phyloP scores from a whole-genome alignment of 2,797 vertebrate genomes.

The Pelodytes ibericus region DNA sequence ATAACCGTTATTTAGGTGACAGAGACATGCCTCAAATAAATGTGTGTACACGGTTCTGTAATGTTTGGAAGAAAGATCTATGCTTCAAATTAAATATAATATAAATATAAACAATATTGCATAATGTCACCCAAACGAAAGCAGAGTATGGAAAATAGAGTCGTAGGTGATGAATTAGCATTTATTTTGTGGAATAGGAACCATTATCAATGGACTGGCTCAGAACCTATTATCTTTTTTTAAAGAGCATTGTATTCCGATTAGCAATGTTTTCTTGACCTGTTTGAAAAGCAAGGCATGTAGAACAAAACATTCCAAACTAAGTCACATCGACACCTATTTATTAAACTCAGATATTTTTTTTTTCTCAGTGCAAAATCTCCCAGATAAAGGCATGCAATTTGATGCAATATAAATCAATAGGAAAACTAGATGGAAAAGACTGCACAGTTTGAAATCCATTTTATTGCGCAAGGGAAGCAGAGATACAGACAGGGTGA shows the following conservation, averaged over 20 bases:
- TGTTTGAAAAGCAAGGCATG: conserved; percentile 5
- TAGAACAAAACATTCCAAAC: not conserved
- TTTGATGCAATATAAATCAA: conserved; percentile 14
- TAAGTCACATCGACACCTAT: not conserved
- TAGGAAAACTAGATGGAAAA: not conserved
- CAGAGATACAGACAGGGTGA: conserved; percentile 1
- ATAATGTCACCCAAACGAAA: conserved; percentile 1
- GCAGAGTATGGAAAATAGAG: conserved; percentile 17
- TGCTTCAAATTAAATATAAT: not conserved
- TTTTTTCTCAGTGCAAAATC: conserved; percentile 10
- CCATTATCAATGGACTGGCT: conserved; percentile 17
- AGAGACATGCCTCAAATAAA: too few relatives aligned
- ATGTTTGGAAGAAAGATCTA: too few relatives aligned
- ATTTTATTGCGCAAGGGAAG: not conserved
- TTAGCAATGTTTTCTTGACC: conserved; percentile 35
- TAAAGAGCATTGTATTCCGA: not conserved
- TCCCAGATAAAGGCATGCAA: not conserved
- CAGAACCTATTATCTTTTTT: conserved; percentile 31
- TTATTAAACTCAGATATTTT: not conserved
- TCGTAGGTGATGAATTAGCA: conserved; percentile 16
- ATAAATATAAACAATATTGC: not conserved
- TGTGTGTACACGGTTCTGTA: too few relatives aligned
- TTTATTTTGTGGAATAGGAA: conserved; percentile 28
- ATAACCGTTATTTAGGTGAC: too few relatives aligned
- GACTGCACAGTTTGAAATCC: not conserved